phyloP scores from a whole-genome alignment of 53 echinoderm and acorn worm species.

The Crossaster papposus region DNA sequence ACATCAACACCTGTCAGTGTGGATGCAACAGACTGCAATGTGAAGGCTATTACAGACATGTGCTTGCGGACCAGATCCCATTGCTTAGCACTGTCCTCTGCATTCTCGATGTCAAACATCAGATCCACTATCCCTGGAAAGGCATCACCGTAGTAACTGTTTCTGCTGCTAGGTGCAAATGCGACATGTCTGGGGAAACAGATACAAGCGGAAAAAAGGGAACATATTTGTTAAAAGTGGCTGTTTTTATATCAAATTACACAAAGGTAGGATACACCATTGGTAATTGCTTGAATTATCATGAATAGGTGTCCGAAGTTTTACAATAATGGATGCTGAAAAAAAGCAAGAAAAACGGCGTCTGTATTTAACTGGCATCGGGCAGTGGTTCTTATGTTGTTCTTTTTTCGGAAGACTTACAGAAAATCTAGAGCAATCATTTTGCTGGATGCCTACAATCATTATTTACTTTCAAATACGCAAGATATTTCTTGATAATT shows the following conservation, averaged over 20 bases:
- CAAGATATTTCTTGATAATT: too few relatives aligned
- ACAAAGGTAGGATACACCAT: too few relatives aligned
- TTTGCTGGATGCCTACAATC: too few relatives aligned
- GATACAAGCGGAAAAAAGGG: not conserved
- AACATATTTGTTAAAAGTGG: not conserved
- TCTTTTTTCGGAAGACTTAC: too few relatives aligned
- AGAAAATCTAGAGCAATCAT: too few relatives aligned
- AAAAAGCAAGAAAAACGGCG: too few relatives aligned
- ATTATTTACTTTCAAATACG: too few relatives aligned
- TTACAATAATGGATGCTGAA: too few relatives aligned
- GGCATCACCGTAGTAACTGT: conserved; percentile 77
- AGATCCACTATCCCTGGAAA: conserved; percentile 90
- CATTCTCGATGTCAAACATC: conserved; percentile 87
- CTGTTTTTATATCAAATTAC: not conserved
- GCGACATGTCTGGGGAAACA: conserved; percentile 71
- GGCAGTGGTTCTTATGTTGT: too few relatives aligned
- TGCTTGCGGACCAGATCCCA: conserved; percentile 73
- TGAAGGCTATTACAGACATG: conserved; percentile 91
- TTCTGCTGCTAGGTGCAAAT: conserved; percentile 89
- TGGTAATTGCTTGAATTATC: too few relatives aligned
- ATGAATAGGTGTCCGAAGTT: too few relatives aligned
- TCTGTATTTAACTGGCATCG: too few relatives aligned
- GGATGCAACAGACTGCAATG: conserved; percentile 80
- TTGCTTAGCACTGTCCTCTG: conserved; percentile 53
- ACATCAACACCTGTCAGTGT: conserved; percentile 73